Evolutionary conservation across 2,797 vertebrate genomes (phyloP), one percentile per base, ranked within the genome.

Genomic region (Echiichthys vipera): DNA sequence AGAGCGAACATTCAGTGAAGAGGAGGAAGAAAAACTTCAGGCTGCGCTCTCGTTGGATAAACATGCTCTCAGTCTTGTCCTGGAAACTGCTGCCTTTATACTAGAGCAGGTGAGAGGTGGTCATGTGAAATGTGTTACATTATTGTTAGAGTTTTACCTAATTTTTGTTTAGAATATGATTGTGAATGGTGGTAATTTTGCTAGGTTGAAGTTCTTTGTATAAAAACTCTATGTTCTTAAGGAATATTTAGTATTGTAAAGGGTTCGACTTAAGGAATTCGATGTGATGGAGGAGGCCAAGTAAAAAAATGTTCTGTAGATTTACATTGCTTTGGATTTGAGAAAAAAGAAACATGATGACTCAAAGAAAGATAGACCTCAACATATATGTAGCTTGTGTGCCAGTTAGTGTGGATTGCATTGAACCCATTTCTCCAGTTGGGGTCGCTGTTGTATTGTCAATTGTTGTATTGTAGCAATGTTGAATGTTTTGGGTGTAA

Each of bases 1-100:
- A 27, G 97, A 98, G 83, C 95, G 93, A 39, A 96, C 95, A n/a
- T 98, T 99, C 91, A 99, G 94, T 77, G 95, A 97, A 81, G 98
- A 99, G 40, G 97, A 99, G 69, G 96, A 98, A 83, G 93, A 97
- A 88, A 99, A 98, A 75, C 95, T 99, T 71, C 95, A 97, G 68
- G 76, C 81, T 32, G 97, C 97, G 15, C 95, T 99, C 72, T 95
- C 94, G 0, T 39, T 99, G 90, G 96, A 98, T 68, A 98, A 97
- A 84, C 94, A 94, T 56, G 94, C 96, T 74, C 96, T 99, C 55
- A 94, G 92, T 74, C 89, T 99, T 12, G 89, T 98, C 70, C 93
- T 99, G 88, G 98, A 99, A 91, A 96, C 95, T 0, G 80, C 96
- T 61, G 95, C 98, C 4, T 99, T 99, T 67, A 95, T 99, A 91